Percentiles rank a stretch among this genome's conserved stretches.
Evolutionary conservation across 2,888 invertebrate genomes (phyloP).

Genomic region (Tuta absoluta): DNA sequence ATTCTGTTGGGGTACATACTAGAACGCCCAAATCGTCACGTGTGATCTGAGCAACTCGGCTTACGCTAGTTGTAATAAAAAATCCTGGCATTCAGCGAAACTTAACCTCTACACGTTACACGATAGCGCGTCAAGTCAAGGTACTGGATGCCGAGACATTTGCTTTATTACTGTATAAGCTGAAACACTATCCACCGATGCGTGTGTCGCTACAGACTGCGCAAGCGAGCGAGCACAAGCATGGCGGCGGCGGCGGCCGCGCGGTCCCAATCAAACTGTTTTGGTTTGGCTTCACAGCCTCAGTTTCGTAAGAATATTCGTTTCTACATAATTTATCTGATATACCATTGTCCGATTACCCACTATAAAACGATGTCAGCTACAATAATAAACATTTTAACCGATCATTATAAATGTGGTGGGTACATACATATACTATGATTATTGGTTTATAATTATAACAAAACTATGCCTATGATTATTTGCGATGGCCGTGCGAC

Average conservation of each 20-base stretch:
- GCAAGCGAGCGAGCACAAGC: too few relatives aligned
- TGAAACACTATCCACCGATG: too few relatives aligned
- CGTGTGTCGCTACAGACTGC: too few relatives aligned
- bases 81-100: neutral
- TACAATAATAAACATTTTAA: slow-evolving; percentile 41
- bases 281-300: slow-evolving; percentile 75
- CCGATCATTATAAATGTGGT: slow-evolving; percentile 32
- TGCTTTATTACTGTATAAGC: too few relatives aligned
- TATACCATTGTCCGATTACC: slow-evolving; percentile 48
- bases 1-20: neutral
- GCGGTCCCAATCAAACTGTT: slow-evolving; percentile 55
- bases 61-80: neutral
- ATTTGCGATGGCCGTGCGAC: slow-evolving; percentile 36
- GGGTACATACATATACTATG: slow-evolving; percentile 31
- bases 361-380: slow-evolving; percentile 44
- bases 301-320: slow-evolving; percentile 59
- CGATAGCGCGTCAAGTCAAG: too few relatives aligned
- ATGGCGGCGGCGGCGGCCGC: slow-evolving; percentile 42
- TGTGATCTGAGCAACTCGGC: neutral
- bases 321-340: slow-evolving; percentile 61
- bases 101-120: slow-evolving; percentile 25
- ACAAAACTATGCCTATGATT: slow-evolving; percentile 29
- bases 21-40: neutral
- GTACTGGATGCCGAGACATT: too few relatives aligned
- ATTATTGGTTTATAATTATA: slow-evolving; percentile 21